Evolutionary conservation across 2,113 vertebrate species (phyloP).

Genomic region (Chaetorhynchus papuensis): DNA sequence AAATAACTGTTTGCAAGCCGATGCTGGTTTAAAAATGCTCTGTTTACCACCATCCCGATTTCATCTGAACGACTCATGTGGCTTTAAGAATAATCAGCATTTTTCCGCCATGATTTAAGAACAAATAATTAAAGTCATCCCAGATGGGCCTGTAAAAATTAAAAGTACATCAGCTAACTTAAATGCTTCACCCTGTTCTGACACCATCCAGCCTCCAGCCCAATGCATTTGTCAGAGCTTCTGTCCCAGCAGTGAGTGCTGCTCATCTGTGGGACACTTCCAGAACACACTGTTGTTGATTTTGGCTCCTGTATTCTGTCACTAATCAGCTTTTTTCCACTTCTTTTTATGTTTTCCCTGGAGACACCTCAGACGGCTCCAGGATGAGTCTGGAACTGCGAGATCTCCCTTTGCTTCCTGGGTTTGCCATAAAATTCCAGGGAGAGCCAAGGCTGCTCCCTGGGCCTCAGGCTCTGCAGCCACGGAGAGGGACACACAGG

Average conservation of each 20-base stretch:
- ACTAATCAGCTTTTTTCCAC: background rate
- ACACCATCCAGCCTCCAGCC: background rate
- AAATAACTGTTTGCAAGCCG: conserved; percentile 1
- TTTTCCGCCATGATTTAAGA: conserved; percentile 56
- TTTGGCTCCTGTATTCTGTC: background rate
- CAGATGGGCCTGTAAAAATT: conserved; percentile 56
- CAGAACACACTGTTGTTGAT: background rate
- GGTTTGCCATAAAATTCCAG: background rate
- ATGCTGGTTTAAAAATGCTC: conserved; percentile 21
- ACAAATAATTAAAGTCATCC: conserved; percentile 62
- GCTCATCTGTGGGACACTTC: background rate
- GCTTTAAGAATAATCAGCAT: conserved; percentile 51
- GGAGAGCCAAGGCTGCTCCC: background rate
- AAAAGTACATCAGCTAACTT: conserved; percentile 32
- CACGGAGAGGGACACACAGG: background rate
- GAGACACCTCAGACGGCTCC: background rate
- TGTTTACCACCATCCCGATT: background rate
- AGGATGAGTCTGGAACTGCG: background rate
- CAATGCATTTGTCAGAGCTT: background rate
- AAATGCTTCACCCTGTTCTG: background rate
- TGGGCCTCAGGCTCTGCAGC: background rate
- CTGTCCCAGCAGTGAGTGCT: background rate
- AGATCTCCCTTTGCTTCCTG: background rate
- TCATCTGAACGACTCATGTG: background rate
- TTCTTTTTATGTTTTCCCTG: background rate